Evolutionary conservation across 2,797 vertebrate genomes (phyloP).

Genomic region (Graptemys geographica): DNA sequence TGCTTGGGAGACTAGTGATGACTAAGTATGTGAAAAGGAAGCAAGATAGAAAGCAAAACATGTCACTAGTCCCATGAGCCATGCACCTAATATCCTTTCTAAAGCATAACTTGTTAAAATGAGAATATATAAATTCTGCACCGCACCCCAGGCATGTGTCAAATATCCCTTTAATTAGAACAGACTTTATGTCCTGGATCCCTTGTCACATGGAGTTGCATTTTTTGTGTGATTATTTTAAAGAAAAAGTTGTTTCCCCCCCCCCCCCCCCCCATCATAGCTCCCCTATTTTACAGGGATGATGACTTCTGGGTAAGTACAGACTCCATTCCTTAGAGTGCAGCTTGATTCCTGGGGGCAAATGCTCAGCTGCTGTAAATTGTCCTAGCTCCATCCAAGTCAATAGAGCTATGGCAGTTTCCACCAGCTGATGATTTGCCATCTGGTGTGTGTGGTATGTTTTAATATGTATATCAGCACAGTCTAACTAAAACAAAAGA

Average conservation of each 20-base stretch:
- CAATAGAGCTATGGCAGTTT: rapidly evolving
- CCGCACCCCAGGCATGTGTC: not conserved
- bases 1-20: rapidly evolving
- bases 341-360: rapidly evolving
- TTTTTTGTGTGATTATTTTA: not conserved
- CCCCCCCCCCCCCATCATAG: rapidly evolving
- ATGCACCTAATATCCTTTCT: not conserved
- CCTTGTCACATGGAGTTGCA: not conserved
- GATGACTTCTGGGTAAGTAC: not conserved
- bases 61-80: not conserved
- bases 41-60: not conserved
- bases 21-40: not conserved
- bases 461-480: not conserved
- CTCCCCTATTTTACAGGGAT: not conserved
- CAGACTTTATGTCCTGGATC: not conserved
- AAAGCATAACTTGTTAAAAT: not conserved
- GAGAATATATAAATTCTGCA: not conserved
- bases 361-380: slow-evolving; percentile 10
- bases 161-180: not conserved
- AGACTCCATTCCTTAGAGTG: not conserved
- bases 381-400: not conserved
- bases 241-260: not conserved
- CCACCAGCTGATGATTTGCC: not conserved
- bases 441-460: not conserved
- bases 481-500: not conserved